These are phyloP conservation scores for Aplocera efformata DNA, from an alignment of 2,888 invertebrate species.

Conservation along the genomic window DNA sequence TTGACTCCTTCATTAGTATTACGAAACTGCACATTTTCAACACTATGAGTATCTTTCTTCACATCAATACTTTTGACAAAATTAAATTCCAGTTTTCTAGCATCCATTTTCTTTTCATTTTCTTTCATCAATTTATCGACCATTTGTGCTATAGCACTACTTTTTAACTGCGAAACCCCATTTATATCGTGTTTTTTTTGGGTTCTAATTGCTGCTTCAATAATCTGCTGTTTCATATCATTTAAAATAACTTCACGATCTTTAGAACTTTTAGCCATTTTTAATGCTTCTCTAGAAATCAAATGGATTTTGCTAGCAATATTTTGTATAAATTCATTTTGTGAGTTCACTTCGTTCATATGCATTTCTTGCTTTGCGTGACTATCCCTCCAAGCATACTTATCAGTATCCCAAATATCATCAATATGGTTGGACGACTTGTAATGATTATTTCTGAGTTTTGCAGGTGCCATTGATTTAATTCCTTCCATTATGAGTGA, in stretches of 20 bases:
- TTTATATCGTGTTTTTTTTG: neutral
- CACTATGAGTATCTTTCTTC: conserved; percentile 6
- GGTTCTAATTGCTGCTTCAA: conserved; percentile 14
- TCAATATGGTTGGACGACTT: neutral
- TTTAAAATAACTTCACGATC: conserved; percentile 36
- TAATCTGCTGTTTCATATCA: conserved; percentile 12
- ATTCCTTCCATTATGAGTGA: conserved; percentile 54
- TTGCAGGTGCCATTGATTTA: conserved; percentile 32
- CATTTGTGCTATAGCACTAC: neutral
- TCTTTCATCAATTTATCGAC: conserved; percentile 29
- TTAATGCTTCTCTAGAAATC: conserved; percentile 34
- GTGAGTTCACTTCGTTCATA: conserved; percentile 13
- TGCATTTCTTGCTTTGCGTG: neutral
- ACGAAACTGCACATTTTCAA: neutral
- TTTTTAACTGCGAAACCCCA: neutral
- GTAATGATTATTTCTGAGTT: no score
- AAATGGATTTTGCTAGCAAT: conserved; percentile 40
- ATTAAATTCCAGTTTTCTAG: conserved; percentile 22
- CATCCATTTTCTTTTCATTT: conserved; percentile 15
- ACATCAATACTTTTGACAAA: conserved; percentile 12
- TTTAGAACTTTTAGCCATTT: conserved; percentile 29
- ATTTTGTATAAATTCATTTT: conserved; percentile 26
- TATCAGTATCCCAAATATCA: neutral
- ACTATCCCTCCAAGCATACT: neutral
- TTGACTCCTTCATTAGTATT: neutral